Percentiles rank a stretch among this genome's conserved stretches.
Conservation (phyloP, 1,140 invertebrate species). For the Drosophila subobscura region DNA sequence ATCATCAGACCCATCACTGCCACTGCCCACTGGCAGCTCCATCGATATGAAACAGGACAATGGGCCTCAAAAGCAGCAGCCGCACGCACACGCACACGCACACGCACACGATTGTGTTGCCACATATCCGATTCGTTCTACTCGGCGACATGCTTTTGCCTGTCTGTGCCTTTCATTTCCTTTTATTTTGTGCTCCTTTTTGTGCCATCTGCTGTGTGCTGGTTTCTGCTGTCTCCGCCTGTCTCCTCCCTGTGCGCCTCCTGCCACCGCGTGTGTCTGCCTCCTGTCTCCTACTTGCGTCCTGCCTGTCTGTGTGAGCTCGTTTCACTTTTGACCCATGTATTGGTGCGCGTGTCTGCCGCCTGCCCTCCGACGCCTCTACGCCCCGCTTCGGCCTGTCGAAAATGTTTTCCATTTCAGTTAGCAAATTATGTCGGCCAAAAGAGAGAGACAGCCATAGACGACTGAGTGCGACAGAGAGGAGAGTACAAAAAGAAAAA, state of each 20-base stretch:
- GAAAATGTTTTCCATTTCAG: conserved; percentile 83
- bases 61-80: conserved; percentile 16
- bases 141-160: conserved; percentile 75
- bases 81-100: background rate
- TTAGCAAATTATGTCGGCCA: conserved; percentile 82
- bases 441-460: conserved; percentile 42
- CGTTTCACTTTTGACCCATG: conserved; percentile 36
- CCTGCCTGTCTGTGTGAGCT: conserved; percentile 49
- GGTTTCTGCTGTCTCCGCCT: conserved; percentile 27
- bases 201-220: background rate
- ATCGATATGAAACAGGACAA: conserved; percentile 57
- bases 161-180: conserved; percentile 49
- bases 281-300: conserved; percentile 30
- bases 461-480: background rate
- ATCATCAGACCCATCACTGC: no score
- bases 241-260: conserved; percentile 11
- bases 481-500: conserved; percentile 45
- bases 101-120: background rate
- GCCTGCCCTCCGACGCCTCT: conserved; percentile 24
- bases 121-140: conserved; percentile 6
- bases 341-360: conserved; percentile 81
- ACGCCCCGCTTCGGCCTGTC: conserved; percentile 55
- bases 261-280: background rate
- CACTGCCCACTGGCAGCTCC: conserved; percentile 3
- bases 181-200: conserved; percentile 1